Base-by-base conservation (phyloP, 2,113 vertebrate species). In the Zosterops pallidus region DNA sequence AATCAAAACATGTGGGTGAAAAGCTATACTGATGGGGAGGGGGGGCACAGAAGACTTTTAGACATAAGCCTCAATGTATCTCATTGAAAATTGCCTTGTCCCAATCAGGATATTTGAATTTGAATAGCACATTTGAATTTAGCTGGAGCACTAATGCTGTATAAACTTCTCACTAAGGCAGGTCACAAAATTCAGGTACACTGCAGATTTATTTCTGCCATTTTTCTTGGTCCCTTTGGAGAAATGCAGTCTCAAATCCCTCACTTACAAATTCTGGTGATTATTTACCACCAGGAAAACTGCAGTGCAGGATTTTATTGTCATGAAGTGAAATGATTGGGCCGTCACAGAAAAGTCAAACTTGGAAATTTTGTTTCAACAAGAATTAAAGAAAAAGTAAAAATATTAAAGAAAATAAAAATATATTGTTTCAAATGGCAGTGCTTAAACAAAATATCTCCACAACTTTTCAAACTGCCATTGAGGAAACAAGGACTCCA, bases 291-390 rank as follows among this genome's bases (percentile, higher is more conserved):
- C 10, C 41, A 69, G 25, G 25, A 74, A 77, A 86, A 50, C 4
- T 47, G 35, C 10, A 37, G 15, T 26, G 25, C 19, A 13, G 20
- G 19, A 44, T 85, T 87, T 59, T 60, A 41, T 42, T 81, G 24
- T 60, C 46, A 78, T 21, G 47, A 62, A 72, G 76, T 17, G 3
- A 78, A 75, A 39, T 2, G 0, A 13, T 24, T 0, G 4, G 41
- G 37, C 25, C 31, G 57, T 31, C 26, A 64, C n/a, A 47, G 5
- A 29, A 53, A 79, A 79, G 17, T 5, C 31, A 69, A 82, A 69
- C 25, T 8, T 60, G 15, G 25, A 28, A 63, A 41, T 90, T 83
- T 26, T 33, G 21, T 69, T 65, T 77, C 59, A 59, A 35, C 39
- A n/a, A 26, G 24, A 60, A 25, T 17, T 60, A 60, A 60, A 59